Conservation (phyloP, 1,140 invertebrate species). For the Nasonia longicornis region DNA sequence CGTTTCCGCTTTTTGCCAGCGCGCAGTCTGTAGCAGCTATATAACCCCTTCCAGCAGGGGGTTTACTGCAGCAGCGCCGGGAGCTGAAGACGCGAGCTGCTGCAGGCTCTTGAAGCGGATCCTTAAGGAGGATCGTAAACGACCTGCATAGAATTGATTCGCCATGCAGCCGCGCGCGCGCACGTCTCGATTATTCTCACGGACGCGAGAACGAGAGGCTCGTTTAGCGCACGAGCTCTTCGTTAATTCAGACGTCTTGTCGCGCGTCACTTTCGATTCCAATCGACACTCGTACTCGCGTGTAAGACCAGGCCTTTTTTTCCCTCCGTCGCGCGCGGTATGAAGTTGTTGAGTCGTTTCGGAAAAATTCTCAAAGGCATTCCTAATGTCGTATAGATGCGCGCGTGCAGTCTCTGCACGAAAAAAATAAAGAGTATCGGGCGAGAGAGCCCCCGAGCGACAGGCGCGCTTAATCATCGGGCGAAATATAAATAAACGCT, state of each 20-base stretch:
- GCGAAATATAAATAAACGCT: slow-evolving; percentile 33
- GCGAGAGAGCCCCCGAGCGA: slow-evolving; percentile 13
- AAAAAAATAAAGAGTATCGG: slow-evolving; percentile 11
- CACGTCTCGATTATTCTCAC: slow-evolving; percentile 19
- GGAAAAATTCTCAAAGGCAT: slow-evolving; percentile 15
- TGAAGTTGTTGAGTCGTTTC: not conserved
- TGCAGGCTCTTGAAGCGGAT: not conserved
- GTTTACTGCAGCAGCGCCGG: not conserved
- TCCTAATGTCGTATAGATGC: not conserved
- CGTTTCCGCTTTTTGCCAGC: slow-evolving; percentile 8
- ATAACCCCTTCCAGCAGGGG: not conserved
- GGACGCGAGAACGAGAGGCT: too few relatives aligned
- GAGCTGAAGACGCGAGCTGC: too few relatives aligned
- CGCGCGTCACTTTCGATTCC: not conserved
- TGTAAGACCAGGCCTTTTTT: not conserved
- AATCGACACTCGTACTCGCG: not conserved
- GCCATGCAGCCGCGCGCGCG: slow-evolving; percentile 8
- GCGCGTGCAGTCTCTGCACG: not conserved
- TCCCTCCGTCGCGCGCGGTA: not conserved
- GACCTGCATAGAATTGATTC: slow-evolving; percentile 59
- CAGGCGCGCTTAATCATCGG: slow-evolving; percentile 23
- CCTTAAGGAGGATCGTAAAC: slow-evolving; percentile 54
- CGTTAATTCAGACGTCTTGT: slow-evolving; percentile 30
- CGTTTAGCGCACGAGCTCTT: not conserved
- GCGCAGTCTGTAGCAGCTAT: slow-evolving; percentile 36